phyloP scores from a whole-genome alignment of 2,888 invertebrate genomes.

The Zhengitettix transpicula region DNA sequence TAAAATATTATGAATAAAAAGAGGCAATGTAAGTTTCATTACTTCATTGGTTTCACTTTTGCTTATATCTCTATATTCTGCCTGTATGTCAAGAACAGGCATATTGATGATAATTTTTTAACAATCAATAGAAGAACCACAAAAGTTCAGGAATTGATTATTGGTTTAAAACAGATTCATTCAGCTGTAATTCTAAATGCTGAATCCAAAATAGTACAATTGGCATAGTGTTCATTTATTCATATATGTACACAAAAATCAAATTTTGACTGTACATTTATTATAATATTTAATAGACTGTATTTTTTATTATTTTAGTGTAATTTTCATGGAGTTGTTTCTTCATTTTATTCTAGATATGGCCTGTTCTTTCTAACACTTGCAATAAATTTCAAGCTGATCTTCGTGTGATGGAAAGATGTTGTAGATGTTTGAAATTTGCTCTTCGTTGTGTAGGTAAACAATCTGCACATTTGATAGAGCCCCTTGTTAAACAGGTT shows the following conservation, averaged over 20 bases:
- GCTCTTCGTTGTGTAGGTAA: conserved; percentile 71
- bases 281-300: background rate
- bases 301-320: too few relatives aligned
- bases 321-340: background rate
- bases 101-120: too few relatives aligned
- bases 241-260: background rate
- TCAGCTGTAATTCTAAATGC: too few relatives aligned
- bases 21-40: background rate
- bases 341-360: conserved; percentile 41
- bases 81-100: too few relatives aligned
- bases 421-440: conserved; percentile 79
- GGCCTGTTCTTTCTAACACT: conserved; percentile 68
- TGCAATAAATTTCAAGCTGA: conserved; percentile 69
- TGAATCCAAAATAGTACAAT: too few relatives aligned
- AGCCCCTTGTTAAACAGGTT: conserved; percentile 68
- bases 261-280: background rate
- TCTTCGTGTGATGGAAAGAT: conserved; percentile 76
- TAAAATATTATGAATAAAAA: too few relatives aligned
- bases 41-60: too few relatives aligned
- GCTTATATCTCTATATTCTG: too few relatives aligned
- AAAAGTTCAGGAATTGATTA: too few relatives aligned
- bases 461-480: conserved; percentile 56
- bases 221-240: too few relatives aligned
- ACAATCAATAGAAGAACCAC: too few relatives aligned
- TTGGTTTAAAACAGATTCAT: too few relatives aligned